Evolutionary conservation across 2,888 invertebrate species (phyloP).

Genomic region (Drosophila bunnanda): DNA sequence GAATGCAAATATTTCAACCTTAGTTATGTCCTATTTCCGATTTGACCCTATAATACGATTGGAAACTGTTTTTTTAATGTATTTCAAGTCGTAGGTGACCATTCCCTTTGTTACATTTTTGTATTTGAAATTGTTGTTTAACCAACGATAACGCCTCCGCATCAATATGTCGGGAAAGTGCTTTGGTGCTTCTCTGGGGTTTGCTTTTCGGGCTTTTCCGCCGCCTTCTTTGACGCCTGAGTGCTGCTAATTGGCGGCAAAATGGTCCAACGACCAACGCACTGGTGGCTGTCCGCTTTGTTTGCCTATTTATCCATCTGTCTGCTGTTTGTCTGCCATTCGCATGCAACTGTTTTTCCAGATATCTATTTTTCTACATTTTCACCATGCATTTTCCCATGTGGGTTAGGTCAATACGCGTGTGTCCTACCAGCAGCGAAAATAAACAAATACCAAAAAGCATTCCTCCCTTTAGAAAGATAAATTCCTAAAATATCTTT

Average conservation of each 20-base stretch:
- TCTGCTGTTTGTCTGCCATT: constrained; percentile 60
- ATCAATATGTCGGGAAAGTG: constrained; percentile 59
- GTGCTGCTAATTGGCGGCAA: constrained; percentile 79
- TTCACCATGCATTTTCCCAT: constrained; percentile 42
- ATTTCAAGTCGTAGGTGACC: not conserved
- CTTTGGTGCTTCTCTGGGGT: constrained; percentile 46
- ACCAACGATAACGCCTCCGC: constrained; percentile 43
- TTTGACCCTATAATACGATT: no score
- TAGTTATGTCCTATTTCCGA: no score
- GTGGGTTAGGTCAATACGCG: constrained; percentile 71
- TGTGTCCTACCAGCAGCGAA: constrained; percentile 15
- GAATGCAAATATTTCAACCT: no score
- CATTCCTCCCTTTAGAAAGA: constrained; percentile 23
- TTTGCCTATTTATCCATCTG: constrained; percentile 62
- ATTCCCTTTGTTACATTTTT: not conserved
- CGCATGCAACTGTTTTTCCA: constrained; percentile 70
- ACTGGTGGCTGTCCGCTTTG: constrained; percentile 47
- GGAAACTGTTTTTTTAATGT: no score
- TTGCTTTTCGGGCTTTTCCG: constrained; percentile 42
- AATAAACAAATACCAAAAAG: constrained; percentile 13
- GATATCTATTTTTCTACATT: constrained; percentile 34
- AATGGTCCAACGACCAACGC: constrained; percentile 67
- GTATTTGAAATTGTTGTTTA: constrained; percentile 25
- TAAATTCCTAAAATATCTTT: constrained; percentile 46
- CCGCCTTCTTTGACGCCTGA: constrained; percentile 64